These are phyloP conservation scores for Morelia viridis DNA, from an alignment of 2,797 vertebrate genomes.

Conservation along the genomic window DNA sequence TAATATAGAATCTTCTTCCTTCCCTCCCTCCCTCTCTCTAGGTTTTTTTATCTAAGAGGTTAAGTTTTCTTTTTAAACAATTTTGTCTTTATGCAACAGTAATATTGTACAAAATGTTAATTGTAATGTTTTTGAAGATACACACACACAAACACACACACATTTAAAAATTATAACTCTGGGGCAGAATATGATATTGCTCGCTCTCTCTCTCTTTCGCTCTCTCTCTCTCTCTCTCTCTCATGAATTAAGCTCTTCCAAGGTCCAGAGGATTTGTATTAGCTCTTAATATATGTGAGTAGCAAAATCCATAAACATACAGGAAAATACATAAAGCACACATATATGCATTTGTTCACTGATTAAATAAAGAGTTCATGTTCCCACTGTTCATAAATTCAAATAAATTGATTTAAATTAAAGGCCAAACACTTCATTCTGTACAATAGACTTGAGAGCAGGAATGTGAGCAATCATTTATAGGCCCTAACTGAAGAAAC, in stretches of 20 bases:
- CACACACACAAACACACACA: too few relatives aligned
- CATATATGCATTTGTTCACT: background rate
- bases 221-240: background rate
- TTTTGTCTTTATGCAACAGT: background rate
- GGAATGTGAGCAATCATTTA: constrained; percentile 23
- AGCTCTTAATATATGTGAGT: background rate
- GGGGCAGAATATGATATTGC: background rate
- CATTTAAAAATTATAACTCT: background rate
- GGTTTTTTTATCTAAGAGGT: too few relatives aligned
- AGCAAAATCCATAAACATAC: background rate
- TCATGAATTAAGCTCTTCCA: background rate
- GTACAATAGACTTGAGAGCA: background rate
- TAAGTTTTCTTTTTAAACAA: too few relatives aligned
- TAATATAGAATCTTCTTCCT: too few relatives aligned
- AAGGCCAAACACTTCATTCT: constrained; percentile 4
- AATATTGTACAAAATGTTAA: background rate
- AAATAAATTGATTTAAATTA: constrained; percentile 22
- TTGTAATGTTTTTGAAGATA: background rate
- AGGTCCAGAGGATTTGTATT: background rate
- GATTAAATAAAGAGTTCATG: background rate
- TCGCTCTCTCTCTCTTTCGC: background rate
- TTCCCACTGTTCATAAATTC: background rate
- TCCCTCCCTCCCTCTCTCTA: too few relatives aligned
- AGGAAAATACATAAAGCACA: background rate
- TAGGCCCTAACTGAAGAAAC: constrained; percentile 21